Evolutionary conservation across 2,797 vertebrate species (phyloP), one percentile per base, ranked within the genome.

Genomic region (Podargus strigoides): DNA sequence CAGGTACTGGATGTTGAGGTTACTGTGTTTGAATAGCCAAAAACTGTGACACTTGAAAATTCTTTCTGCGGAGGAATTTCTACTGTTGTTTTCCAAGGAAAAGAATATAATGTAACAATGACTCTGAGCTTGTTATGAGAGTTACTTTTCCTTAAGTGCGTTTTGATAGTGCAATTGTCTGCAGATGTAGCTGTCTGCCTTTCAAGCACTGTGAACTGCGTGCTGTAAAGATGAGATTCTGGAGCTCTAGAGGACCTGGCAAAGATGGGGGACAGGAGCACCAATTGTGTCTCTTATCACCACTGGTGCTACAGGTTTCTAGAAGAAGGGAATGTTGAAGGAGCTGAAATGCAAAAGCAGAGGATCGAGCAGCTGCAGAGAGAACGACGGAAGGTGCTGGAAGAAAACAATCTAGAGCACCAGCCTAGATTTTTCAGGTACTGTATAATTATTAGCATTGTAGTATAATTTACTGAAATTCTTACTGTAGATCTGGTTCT

Each of bases 341-440:
- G 97, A 75, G 99, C 99, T 62, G 99, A 99, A 96, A 94, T 97
- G 67, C 98, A 99, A 89, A 99, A 99, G 95, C 98, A 99, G 97
- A 98, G 98, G 96, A 99, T 99, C 2, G 99, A 99, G 93, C 98
- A 99, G 97, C 98, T 99, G 28, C 99, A 99, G 97, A 98, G 99
- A 96, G 99, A 99, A 41, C 97, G 98, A 81, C 98, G 98, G 69
- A 98, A 98, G 93, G 97, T 98, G 96, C 96, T 99, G 42, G 99
- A 99, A 88, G 99, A 99, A 91, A 99, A 98, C 94, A 97, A 97
- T 27, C 41, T 97, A 80, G 97, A 98, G n/a, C 98, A 99, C 97
- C 98, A 99, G 85, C 98, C 99, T 14, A 98, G 98, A 85, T 99
- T 99, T 97, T 99, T 99, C 98, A 98, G 98, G 99, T 99, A 97